phyloP scores from a whole-genome alignment of 1,140 invertebrate genomes.

The Yoshiicerus persimilis region DNA sequence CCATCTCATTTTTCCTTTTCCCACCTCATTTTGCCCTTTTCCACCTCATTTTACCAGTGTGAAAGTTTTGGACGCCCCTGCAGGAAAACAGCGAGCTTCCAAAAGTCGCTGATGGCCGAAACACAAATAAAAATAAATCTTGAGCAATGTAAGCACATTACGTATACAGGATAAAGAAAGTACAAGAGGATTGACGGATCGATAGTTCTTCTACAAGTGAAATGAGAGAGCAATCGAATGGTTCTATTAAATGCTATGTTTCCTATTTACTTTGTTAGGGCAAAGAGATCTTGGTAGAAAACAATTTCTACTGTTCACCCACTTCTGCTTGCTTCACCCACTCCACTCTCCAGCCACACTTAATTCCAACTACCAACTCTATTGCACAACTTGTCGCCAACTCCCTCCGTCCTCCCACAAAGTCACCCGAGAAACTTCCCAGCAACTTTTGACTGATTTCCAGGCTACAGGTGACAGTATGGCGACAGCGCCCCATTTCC shows the following conservation, averaged over 20 bases:
- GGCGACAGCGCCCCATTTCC: neutral
- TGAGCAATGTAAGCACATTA: neutral
- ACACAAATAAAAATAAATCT: neutral
- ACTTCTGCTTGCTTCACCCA: no score
- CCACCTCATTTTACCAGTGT: no score
- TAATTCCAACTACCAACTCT: no score
- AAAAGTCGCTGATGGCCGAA: neutral
- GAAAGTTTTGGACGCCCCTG: no score
- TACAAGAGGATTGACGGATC: neutral
- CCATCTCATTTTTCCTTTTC: no score
- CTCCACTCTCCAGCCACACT: no score
- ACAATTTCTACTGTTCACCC: no score
- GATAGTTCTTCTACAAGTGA: neutral
- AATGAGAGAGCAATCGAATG: neutral
- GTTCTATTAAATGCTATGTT: neutral
- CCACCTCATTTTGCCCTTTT: no score
- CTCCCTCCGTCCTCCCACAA: neutral
- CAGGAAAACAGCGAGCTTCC: no score
- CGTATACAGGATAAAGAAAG: neutral
- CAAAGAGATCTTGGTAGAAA: neutral
- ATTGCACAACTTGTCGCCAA: neutral
- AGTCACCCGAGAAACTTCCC: neutral
- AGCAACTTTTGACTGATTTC: neutral
- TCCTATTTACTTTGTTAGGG: neutral
- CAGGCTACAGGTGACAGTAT: neutral